A percentile compares a stretch with the other conserved stretches of the same genome.
phyloP scores from a whole-genome alignment of 2,113 vertebrate species.

The Jaculus jaculus region DNA sequence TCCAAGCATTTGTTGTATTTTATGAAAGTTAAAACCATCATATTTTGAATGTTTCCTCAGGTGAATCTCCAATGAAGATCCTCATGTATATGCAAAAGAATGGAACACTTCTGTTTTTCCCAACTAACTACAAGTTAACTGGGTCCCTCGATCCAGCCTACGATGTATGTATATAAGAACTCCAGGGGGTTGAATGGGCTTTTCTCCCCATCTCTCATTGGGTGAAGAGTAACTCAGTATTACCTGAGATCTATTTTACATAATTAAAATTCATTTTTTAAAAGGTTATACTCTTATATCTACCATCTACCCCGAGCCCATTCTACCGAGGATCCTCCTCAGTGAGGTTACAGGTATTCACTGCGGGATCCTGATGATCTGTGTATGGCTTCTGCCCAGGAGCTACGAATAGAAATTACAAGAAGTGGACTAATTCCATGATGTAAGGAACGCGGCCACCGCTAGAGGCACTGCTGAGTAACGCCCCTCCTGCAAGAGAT shows the following conservation, averaged over 20 bases:
- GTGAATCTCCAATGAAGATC: background rate
- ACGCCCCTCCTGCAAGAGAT: background rate
- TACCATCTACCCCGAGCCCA: no score
- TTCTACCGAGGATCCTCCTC: no score
- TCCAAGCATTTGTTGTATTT: background rate
- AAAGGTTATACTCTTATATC: no score
- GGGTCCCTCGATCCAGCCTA: background rate
- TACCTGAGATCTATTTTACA: background rate
- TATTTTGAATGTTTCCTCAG: background rate
- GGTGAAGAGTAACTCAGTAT: background rate
- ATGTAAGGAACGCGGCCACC: background rate
- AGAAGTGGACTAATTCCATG: background rate
- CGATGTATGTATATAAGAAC: background rate
- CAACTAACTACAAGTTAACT: no score
- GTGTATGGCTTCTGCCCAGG: background rate
- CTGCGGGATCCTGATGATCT: background rate
- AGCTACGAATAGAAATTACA: background rate
- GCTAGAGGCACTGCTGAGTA: background rate
- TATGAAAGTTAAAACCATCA: background rate
- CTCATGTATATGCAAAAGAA: background rate
- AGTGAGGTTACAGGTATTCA: no score
- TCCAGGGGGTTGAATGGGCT: fast-evolving
- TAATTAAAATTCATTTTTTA: no score
- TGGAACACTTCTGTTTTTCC: background rate
- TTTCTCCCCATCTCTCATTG: background rate